Evolutionary conservation across 2,888 invertebrate genomes (phyloP).

Genomic region (Ophion costatus): DNA sequence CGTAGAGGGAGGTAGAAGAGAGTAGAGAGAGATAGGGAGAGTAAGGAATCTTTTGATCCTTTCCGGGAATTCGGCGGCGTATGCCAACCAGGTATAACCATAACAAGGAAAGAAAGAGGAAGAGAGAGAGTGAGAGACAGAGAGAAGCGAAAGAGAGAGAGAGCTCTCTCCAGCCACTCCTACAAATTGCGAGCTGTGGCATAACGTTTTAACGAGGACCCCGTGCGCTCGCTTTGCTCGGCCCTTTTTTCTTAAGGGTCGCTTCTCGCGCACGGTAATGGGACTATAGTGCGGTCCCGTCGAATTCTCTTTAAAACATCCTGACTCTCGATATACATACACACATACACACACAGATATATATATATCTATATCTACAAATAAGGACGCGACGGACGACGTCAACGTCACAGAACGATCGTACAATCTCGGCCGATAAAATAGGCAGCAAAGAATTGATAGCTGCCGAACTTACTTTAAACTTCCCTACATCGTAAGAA

Average conservation of each 20-base stretch:
- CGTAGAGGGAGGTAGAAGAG: conserved; percentile 45
- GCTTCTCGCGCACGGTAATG: conserved; percentile 58
- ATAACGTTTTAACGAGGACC: conserved; percentile 78
- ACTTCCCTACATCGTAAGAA: conserved; percentile 19
- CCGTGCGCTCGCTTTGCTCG: conserved; percentile 51
- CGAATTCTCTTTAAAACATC: conserved; percentile 65
- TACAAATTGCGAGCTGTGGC: conserved; percentile 76
- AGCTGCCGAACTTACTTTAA: conserved; percentile 12
- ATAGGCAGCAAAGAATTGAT: conserved; percentile 33
- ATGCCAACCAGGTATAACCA: conserved; percentile 69
- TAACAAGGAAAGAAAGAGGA: conserved; percentile 60
- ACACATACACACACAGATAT: conserved; percentile 22
- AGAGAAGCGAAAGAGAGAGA: conserved; percentile 14
- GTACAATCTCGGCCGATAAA: no score
- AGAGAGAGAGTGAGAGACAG: conserved; percentile 47
- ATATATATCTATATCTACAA: neutral
- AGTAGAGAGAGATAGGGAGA: conserved; percentile 48
- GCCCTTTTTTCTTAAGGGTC: conserved; percentile 63
- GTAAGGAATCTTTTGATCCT: conserved; percentile 69
- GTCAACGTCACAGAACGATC: conserved; percentile 55
- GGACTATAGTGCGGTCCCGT: conserved; percentile 56
- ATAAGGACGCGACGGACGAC: conserved; percentile 29
- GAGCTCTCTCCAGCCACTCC: conserved; percentile 62
- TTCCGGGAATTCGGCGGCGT: conserved; percentile 76
- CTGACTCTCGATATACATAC: conserved; percentile 60